These are phyloP conservation scores for Ischnura elegans DNA, from an alignment of 2,888 invertebrate genomes.

Conservation along the genomic window DNA sequence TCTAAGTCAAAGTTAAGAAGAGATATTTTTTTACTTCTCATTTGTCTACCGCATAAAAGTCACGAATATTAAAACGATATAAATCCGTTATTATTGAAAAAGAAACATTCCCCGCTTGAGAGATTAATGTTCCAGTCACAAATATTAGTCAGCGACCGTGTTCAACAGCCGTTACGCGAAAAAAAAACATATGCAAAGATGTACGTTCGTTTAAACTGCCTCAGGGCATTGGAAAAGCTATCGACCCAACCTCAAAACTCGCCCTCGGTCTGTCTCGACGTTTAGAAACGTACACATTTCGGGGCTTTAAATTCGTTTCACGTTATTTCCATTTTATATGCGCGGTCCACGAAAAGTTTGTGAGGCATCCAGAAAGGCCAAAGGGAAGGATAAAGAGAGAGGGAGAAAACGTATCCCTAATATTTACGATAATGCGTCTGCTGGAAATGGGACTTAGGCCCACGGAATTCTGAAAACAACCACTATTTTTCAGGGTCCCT, in stretches of 20 bases:
- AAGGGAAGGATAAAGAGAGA: not conserved
- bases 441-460: not conserved
- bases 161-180: not conserved
- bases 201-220: not conserved
- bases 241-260: not conserved
- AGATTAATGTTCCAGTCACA: too few species aligned
- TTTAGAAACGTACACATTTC: not conserved
- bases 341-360: not conserved
- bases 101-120: too few species aligned
- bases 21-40: too few species aligned
- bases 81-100: too few species aligned
- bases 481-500: not conserved
- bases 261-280: not conserved
- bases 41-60: too few species aligned
- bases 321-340: constrained; percentile 21
- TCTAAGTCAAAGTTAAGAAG: too few species aligned
- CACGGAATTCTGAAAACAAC: not conserved
- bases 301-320: not conserved
- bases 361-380: not conserved
- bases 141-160: not conserved
- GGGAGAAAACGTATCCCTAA: not conserved
- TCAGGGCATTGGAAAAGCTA: not conserved
- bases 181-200: not conserved
- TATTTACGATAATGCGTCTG: constrained; percentile 23
- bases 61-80: too few species aligned